Percentiles rank a stretch among this genome's conserved stretches.
Conservation (phyloP, 2,888 invertebrate species). For the Scaptomyza tumidula region DNA sequence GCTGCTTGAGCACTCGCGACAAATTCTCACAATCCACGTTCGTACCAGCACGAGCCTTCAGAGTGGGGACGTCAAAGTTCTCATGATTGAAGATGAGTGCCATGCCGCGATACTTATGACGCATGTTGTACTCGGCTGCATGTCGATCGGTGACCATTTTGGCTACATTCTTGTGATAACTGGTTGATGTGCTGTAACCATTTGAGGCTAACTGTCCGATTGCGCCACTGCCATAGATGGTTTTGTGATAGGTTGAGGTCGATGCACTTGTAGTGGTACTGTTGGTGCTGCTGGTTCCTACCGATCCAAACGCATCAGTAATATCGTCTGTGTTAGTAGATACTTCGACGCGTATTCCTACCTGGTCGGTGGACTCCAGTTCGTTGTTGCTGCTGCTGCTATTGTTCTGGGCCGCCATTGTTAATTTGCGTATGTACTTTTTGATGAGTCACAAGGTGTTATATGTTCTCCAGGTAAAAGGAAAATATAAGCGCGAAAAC, state of each 20-base stretch:
- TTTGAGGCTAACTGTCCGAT: conserved; percentile 77
- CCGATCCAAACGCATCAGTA: conserved; percentile 79
- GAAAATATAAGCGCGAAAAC: neutral
- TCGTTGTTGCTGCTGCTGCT: conserved; percentile 37
- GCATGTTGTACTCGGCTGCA: conserved; percentile 93
- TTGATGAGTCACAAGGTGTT: conserved; percentile 62
- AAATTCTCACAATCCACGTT: conserved; percentile 93
- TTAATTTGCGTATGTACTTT: conserved; percentile 22
- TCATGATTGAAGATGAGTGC: conserved; percentile 97
- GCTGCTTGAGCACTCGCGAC: conserved; percentile 87
- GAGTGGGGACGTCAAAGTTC: conserved; percentile 89
- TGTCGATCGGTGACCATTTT: conserved; percentile 89
- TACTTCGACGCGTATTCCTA: conserved; percentile 66
- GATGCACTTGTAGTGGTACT: conserved; percentile 16
- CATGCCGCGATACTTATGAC: conserved; percentile 91
- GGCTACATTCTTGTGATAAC: conserved; percentile 79
- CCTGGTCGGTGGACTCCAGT: conserved; percentile 70
- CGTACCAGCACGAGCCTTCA: conserved; percentile 92
- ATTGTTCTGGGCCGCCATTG: conserved; percentile 58
- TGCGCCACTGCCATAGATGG: conserved; percentile 64
- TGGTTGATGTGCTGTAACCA: conserved; percentile 73
- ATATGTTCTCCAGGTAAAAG: conserved; percentile 12
- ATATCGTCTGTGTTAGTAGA: conserved; percentile 72
- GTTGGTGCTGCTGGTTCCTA: conserved; percentile 36
- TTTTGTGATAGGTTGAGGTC: conserved; percentile 43